Base-by-base conservation (phyloP, 2,113 vertebrate genomes). In the Syngnathus scovelli region DNA sequence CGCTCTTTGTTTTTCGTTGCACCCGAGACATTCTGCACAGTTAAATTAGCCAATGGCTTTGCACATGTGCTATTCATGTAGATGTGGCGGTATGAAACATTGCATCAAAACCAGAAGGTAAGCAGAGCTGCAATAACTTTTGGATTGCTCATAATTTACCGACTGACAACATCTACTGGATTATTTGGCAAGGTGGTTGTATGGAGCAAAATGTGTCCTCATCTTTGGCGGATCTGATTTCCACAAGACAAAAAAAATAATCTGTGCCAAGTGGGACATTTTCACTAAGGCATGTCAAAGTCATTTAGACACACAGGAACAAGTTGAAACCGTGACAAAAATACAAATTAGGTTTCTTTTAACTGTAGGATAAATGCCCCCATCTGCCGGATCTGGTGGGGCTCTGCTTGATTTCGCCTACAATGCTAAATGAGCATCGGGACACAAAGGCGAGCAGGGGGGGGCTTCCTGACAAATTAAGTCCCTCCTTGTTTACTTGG, bases 401-500 rank as follows among this genome's bases (percentile, higher is more conserved):
- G 33, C 2, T 27, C 23, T 33, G 27, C 8, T 21, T 21, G 15
- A 33, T 56, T 27, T 56, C 15, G 5, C 12, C 54, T 33, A 7
- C 23, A 58, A 36, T 58, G 55, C 15, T 58, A 58, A 58, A 58
- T 56, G 23, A 56, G 11, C 54, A 56, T 56, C 23, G 15, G 23
- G 15, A 58, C 15, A 36, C 27, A 7, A 33, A 33, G 13, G 55
- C 2, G 15, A 18, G 27, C 13, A 2, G 55, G 6, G 13, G 54
- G 54, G 23, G 1, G 12, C 23, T 15, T 66, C 9, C 55, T 71
- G 71, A 59, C 61, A 59, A 72, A 75, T 51, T 61, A 69, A 67
- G 78, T 68, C 27, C 61, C 4, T 59, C 38, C 52, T 63, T 68
- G 69, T 67, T 7, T 64, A 33, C 16, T 68, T 33, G 70, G 51